Evolutionary conservation across 1,140 invertebrate species (phyloP).

Genomic region (Trichonephila clavipes): DNA sequence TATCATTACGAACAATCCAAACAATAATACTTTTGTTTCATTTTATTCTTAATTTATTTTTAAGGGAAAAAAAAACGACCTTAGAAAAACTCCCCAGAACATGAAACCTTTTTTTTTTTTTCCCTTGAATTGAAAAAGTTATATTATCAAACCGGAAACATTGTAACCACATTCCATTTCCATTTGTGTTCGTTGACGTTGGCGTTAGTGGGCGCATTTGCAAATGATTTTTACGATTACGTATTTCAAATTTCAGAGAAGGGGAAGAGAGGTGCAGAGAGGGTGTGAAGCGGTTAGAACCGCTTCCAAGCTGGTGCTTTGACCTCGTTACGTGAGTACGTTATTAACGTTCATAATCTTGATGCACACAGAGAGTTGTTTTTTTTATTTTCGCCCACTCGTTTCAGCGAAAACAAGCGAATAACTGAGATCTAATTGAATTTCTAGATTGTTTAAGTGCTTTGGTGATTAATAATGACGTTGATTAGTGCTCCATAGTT

Average conservation of each 20-base stretch:
- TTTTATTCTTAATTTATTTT: too few species aligned
- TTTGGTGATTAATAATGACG: slow-evolving; percentile 11
- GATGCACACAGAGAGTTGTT: not conserved
- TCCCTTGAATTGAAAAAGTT: not conserved
- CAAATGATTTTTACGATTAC: not conserved
- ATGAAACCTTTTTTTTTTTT: too few species aligned
- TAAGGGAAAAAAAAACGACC: too few species aligned
- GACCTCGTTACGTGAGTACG: slow-evolving; percentile 15
- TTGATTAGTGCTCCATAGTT: slow-evolving; percentile 1
- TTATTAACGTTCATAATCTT: slow-evolving; percentile 23
- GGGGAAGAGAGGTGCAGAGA: not conserved
- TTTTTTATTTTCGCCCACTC: not conserved
- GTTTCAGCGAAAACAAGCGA: not conserved
- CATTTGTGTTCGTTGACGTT: not conserved
- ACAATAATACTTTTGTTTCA: too few species aligned
- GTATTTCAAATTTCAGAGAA: not conserved
- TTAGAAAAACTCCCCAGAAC: too few species aligned
- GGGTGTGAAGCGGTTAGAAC: not conserved
- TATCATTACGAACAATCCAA: too few species aligned
- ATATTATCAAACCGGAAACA: not conserved
- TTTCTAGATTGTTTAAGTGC: slow-evolving; percentile 8
- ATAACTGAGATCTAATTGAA: not conserved
- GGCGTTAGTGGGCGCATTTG: not conserved
- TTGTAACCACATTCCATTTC: not conserved
- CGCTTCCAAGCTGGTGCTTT: slow-evolving; percentile 6